Evolutionary conservation across 2,888 invertebrate genomes (phyloP).

Genomic region (Oxyteleia sp.): DNA sequence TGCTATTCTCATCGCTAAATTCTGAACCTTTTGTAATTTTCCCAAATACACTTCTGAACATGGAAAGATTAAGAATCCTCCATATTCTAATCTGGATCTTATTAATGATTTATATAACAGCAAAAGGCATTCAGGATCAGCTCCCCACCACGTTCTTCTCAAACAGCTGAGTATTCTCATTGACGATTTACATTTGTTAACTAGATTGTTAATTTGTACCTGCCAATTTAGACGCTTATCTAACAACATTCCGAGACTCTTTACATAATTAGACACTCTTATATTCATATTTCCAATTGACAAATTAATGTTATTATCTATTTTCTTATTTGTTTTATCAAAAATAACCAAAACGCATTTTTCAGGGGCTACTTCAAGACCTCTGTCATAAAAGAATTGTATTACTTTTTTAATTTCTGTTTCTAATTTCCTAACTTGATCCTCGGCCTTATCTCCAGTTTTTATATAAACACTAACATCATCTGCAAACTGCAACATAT

Average conservation of each 20-base stretch:
- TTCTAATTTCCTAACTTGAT: conserved; percentile 10
- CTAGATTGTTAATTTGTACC: not conserved
- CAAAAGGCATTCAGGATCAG: conserved; percentile 50
- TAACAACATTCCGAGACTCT: conserved; percentile 42
- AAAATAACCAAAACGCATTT: conserved; percentile 22
- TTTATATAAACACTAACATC: conserved; percentile 31
- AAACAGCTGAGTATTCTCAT: conserved; percentile 43
- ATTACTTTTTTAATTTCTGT: no score
- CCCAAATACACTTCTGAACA: conserved; percentile 2
- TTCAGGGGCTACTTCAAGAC: conserved; percentile 26
- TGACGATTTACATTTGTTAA: conserved; percentile 6
- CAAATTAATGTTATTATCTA: not conserved
- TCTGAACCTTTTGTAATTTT: conserved; percentile 66
- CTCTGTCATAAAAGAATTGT: not conserved
- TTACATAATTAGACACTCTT: not conserved
- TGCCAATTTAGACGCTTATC: conserved; percentile 34
- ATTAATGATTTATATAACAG: conserved; percentile 55
- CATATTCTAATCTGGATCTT: conserved; percentile 66
- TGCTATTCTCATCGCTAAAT: conserved; percentile 28
- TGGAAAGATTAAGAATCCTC: conserved; percentile 53
- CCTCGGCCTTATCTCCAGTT: not conserved
- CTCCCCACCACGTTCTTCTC: conserved; percentile 61
- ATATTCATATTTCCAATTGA: not conserved
- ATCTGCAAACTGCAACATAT: conserved; percentile 55
- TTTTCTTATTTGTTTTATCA: conserved; percentile 14